Evolutionary conservation across 2,888 invertebrate species (phyloP), one percentile per base, ranked within the genome.

Genomic region (Mallateleia sp.): DNA sequence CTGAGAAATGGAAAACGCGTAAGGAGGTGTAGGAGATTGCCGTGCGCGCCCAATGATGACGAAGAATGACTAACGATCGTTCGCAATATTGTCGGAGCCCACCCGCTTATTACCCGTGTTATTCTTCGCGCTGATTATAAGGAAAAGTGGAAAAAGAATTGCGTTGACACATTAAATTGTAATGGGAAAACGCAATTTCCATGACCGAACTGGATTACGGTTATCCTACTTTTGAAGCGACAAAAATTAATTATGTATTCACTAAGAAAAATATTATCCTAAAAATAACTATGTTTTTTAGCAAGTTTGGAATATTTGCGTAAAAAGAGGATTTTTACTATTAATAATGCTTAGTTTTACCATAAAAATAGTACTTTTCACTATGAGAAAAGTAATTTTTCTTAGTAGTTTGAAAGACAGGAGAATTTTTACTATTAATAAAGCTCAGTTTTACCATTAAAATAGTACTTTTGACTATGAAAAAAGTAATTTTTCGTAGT

Each of bases 101-200:
- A 56, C 54, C 64, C 38, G 64, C 75, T 77, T 77, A 67, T 67
- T 67, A 78, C 15, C 52, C 62, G 52, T 42, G 58, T 72, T 72
- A 60, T 24, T 60, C 50, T 50, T 72, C 24, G 28, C 50, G 34
- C 45, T 28, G 72, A 60, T 60, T 50, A 18, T 22, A 22, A 28
- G 60, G 56, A 58, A 60, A 72, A 47, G 32, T 34, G 47, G 60
- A 58, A 72, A 58, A 58, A 67, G 47, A 38, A 11, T 9, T 15
- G 32, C 52, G 50, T 47, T 66, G 66, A 66, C 66, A 67, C 67
- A 52, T 66, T 47, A 32, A 45, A 32, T n/a, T 32, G 47, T 9
- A 66, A 66, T 28, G 28, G 64, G 18, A 66, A 66, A 66, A 58
- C 18, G 32, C 28, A 11, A 18, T 28, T 47, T 45, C 64, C 47